Base-by-base conservation (phyloP, 2,888 invertebrate genomes). In the Sminthurides aquaticus region DNA sequence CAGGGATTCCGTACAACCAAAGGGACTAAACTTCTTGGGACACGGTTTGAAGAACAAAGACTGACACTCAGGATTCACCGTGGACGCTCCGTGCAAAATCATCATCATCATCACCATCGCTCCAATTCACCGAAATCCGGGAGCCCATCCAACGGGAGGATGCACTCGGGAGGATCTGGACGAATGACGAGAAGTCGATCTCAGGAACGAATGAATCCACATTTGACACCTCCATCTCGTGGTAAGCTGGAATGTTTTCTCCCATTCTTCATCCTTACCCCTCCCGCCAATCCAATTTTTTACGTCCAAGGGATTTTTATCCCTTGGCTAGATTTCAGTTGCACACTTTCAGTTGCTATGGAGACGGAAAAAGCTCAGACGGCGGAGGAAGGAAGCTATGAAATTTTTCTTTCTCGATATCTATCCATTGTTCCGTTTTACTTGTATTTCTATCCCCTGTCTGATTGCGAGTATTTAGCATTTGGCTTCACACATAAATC, bases 31-130 rank as follows among this genome's bases (percentile, higher is more conserved):
- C 76, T 78, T 75, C 76, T 79, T 25, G 80, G 79, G 62, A 78
- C 79, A 76, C 86, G 91, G 27, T 91, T 91, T 77, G 90, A 91
- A 75, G 91, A 92, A 78, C 91, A 92, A 78, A 86, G 91, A n/a
- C 81, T 95, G 48, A 95, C 94, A 0, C 79, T 96, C 67, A 84
- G 95, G 72, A 93, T 96, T 74, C 95, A 96, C 79, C 83, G 94
- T 0, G 95, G 95, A 0, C 82, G 89, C 1, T 87, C 88, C 0
- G 87, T 87, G 2, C 81, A 82, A 79, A 80, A 54, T 77, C 77
- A 74, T 49, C 64, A 67, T 48, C 62, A 60, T 26, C 34, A 57
- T 34, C 54, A 62, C 48, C 56, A 61, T 34, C 43, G 43, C 43
- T 66, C 67, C 60, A 49, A 65, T 67, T 57, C 70, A 68, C 67